Conservation (phyloP, 2,797 vertebrate genomes). For the Numenius phaeopus region DNA sequence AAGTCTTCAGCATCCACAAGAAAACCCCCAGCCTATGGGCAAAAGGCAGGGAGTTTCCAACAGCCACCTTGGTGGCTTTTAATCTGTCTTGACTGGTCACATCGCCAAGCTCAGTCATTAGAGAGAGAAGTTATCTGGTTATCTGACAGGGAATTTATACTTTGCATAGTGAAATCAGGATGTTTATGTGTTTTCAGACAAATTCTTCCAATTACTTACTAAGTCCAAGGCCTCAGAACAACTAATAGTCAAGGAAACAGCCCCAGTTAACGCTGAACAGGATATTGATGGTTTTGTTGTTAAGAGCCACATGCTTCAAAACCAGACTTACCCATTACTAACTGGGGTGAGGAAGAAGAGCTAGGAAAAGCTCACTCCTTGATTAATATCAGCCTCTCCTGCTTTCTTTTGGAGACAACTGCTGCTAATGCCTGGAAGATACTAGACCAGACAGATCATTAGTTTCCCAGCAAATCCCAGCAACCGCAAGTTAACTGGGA, state of each 20-base stretch:
- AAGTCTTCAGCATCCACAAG: background rate
- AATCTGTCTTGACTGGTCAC: background rate
- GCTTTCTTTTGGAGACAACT: background rate
- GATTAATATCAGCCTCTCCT: background rate
- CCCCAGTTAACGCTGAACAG: background rate
- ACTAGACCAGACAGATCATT: background rate
- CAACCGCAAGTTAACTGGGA: background rate
- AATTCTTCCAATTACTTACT: background rate
- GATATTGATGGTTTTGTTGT: too few species aligned
- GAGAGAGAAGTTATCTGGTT: background rate
- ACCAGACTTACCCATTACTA: background rate
- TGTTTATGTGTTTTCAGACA: background rate
- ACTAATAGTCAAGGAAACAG: background rate
- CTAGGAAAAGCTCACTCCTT: background rate
- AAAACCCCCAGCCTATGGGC: background rate
- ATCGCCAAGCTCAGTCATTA: background rate
- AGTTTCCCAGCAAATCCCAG: background rate
- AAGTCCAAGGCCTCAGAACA: background rate
- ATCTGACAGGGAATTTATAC: background rate
- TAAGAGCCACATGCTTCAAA: background rate
- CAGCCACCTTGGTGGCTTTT: background rate
- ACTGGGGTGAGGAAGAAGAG: background rate
- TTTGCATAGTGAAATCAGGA: accelerated
- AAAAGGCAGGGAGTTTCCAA: accelerated
- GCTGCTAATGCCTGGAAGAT: background rate